Conservation (phyloP, 2,888 invertebrate genomes). For the Brachyptera risi region DNA sequence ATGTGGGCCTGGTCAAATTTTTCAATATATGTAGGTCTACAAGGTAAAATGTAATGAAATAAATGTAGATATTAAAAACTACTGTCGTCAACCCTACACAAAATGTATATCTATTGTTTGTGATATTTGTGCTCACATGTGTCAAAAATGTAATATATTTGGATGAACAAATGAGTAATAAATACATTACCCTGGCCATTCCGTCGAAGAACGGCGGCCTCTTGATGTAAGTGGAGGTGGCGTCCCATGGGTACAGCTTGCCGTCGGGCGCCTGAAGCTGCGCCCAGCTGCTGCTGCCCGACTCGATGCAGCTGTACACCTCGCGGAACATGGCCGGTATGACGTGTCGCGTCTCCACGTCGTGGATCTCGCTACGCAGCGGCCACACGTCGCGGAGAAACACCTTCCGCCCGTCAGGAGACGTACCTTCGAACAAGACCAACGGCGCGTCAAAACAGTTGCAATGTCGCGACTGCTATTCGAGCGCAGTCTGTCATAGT, state of each 20-base stretch:
- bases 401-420: slow-evolving; percentile 68
- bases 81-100: too few relatives aligned
- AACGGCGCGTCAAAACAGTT: neutral
- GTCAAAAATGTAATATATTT: too few relatives aligned
- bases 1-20: too few relatives aligned
- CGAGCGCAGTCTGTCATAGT: too few relatives aligned
- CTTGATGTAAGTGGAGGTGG: slow-evolving; percentile 90
- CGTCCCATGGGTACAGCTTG: slow-evolving; percentile 88
- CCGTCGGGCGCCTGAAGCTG: slow-evolving; percentile 71
- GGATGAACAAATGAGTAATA: too few relatives aligned
- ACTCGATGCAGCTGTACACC: slow-evolving; percentile 79
- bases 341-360: slow-evolving; percentile 80
- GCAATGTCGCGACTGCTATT: neutral
- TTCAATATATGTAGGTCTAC: too few relatives aligned
- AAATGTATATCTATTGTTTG: too few relatives aligned
- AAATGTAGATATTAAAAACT: too few relatives aligned
- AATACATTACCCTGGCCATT: slow-evolving; percentile 73
- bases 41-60: too few relatives aligned
- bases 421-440: slow-evolving; percentile 51
- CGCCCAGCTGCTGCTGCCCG: slow-evolving; percentile 75
- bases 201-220: slow-evolving; percentile 91
- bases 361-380: slow-evolving; percentile 80
- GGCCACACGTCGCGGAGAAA: slow-evolving; percentile 96
- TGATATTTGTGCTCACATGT: too few relatives aligned
- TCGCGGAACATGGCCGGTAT: slow-evolving; percentile 97